Evolutionary conservation across 2,888 invertebrate genomes (phyloP).

Genomic region (Melipona bicolor): DNA sequence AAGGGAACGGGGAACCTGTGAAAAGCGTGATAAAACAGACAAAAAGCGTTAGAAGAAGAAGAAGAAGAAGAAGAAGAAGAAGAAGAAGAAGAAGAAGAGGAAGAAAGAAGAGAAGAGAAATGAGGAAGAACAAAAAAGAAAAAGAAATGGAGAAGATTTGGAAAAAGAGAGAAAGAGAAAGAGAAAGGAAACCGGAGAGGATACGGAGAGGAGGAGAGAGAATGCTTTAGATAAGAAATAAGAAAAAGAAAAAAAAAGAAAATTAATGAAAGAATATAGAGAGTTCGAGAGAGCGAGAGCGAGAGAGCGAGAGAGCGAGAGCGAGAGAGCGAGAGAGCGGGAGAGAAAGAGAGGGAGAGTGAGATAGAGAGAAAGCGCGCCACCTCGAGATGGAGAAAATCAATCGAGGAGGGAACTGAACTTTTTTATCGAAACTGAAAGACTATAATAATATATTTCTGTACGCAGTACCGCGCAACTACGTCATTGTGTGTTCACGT

Average conservation of each 20-base stretch:
- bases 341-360: conserved; percentile 42
- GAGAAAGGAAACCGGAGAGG: not conserved
- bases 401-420: conserved; percentile 84
- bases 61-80: not conserved
- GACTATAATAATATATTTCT: conserved; percentile 84
- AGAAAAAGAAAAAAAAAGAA: conserved; percentile 25
- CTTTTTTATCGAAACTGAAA: conserved; percentile 84
- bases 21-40: conserved; percentile 55
- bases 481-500: conserved; percentile 84
- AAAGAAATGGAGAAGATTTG: not conserved
- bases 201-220: conserved; percentile 24
- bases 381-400: conserved; percentile 74
- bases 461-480: conserved; percentile 83
- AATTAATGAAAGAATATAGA: conserved; percentile 61
- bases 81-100: conserved; percentile 30
- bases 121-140: not conserved
- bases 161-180: not conserved
- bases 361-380: conserved; percentile 68
- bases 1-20: conserved; percentile 59
- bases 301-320: conserved; percentile 1
- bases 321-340: conserved; percentile 1
- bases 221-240: conserved; percentile 59
- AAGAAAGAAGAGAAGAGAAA: conserved; percentile 6
- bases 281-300: conserved; percentile 26
- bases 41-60: conserved; percentile 38